Percentiles rank a stretch among this genome's conserved stretches.
Evolutionary conservation across 1,140 invertebrate genomes (phyloP).

Genomic region (Fopius arisanus): DNA sequence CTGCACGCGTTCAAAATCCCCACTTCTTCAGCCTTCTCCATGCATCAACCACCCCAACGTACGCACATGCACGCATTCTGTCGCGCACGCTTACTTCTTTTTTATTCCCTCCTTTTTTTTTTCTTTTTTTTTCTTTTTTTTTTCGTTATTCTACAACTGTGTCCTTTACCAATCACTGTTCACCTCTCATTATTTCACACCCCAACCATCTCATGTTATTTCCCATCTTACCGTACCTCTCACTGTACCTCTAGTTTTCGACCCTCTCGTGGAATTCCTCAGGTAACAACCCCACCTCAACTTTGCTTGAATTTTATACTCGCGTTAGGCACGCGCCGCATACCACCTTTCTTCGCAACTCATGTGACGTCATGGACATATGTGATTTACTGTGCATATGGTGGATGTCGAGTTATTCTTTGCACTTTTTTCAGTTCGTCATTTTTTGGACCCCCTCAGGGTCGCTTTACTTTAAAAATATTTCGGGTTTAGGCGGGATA

Average conservation of each 20-base stretch:
- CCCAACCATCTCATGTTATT: neutral
- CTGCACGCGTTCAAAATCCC: constrained; percentile 62
- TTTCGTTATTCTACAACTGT: neutral
- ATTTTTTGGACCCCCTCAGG: too few species aligned
- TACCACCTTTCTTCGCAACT: constrained; percentile 44
- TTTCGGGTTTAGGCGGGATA: too few species aligned
- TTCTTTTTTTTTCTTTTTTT: constrained; percentile 9
- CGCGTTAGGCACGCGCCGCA: constrained; percentile 52
- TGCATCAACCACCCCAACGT: constrained; percentile 15
- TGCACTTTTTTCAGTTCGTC: neutral
- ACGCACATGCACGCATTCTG: constrained; percentile 17
- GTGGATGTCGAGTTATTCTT: neutral
- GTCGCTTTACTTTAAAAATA: too few species aligned
- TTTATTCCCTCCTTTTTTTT: constrained; percentile 1
- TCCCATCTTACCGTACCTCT: neutral
- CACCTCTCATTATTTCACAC: neutral
- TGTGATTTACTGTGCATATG: neutral
- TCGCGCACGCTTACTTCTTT: constrained; percentile 53
- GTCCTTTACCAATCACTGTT: neutral
- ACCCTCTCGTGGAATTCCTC: too few species aligned
- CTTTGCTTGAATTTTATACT: neutral
- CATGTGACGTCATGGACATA: constrained; percentile 49
- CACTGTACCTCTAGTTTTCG: neutral
- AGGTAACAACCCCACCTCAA: neutral
- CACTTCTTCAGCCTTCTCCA: constrained; percentile 42